These are phyloP conservation scores for Orthosia gracilis DNA, from an alignment of 2,888 invertebrate species.

Conservation along the genomic window DNA sequence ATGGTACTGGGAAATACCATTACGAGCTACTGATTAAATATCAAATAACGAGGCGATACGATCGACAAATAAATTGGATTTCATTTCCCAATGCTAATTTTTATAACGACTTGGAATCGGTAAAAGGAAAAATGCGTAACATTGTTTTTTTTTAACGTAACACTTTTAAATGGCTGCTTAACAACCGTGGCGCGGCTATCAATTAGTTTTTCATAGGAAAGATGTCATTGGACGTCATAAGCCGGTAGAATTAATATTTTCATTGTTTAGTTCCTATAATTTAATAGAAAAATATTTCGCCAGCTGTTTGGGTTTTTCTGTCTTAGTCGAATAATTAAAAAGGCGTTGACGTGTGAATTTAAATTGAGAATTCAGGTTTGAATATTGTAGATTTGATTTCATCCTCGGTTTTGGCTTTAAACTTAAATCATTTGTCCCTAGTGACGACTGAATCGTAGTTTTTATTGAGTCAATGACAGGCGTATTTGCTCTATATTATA, in stretches of 20 bases:
- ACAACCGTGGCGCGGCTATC: constrained; percentile 73
- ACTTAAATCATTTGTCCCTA: background rate
- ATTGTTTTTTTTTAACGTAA: constrained; percentile 64
- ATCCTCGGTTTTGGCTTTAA: background rate
- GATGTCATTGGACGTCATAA: constrained; percentile 43
- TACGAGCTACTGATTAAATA: constrained; percentile 35
- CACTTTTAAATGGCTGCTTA: constrained; percentile 69
- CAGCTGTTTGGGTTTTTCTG: constrained; percentile 24
- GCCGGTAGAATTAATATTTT: constrained; percentile 50
- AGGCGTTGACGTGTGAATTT: constrained; percentile 23
- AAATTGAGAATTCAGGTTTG: constrained; percentile 7
- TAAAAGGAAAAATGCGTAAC: constrained; percentile 71
- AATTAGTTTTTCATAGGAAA: constrained; percentile 69
- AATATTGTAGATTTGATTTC: constrained; percentile 7
- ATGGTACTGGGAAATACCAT: constrained; percentile 31
- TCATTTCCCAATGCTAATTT: constrained; percentile 66
- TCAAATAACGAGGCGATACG: constrained; percentile 38
- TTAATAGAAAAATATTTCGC: constrained; percentile 25
- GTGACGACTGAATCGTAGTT: background rate
- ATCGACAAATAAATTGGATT: constrained; percentile 55
- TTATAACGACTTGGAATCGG: constrained; percentile 43
- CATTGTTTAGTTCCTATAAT: constrained; percentile 39
- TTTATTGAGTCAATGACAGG: no score
- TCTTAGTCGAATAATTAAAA: constrained; percentile 11
- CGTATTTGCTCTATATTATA: no score